A percentile compares a stretch with the other conserved stretches of the same genome.
These are phyloP conservation scores for Halcyon badia DNA, from an alignment of 2,797 vertebrate species.

Conservation along the genomic window DNA sequence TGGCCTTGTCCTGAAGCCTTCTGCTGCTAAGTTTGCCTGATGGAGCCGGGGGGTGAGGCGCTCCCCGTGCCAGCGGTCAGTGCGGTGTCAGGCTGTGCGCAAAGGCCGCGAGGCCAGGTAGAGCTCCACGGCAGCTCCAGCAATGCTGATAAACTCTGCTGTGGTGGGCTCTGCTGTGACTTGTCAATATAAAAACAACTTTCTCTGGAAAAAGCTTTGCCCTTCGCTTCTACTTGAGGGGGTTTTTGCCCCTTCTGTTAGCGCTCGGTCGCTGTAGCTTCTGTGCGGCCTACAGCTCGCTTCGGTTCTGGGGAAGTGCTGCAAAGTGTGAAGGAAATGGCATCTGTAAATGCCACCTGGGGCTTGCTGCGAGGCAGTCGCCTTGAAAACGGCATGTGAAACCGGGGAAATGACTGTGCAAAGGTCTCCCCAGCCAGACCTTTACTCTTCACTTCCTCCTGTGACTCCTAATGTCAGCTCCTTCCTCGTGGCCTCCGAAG, in stretches of 20 bases:
- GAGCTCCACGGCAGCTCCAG: not conserved
- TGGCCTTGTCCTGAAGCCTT: not conserved
- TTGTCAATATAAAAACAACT: accelerated
- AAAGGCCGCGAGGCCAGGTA: not conserved
- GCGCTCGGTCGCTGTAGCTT: not conserved
- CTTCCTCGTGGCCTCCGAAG: not conserved
- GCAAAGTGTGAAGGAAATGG: accelerated
- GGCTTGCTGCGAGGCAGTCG: not conserved
- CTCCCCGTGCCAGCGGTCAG: not conserved
- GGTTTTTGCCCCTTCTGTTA: not conserved
- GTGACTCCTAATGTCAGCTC: not conserved
- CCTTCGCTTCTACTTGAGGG: accelerated
- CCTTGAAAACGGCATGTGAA: not conserved
- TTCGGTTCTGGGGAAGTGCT: not conserved
- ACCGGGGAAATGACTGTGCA: not conserved
- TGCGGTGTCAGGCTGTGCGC: no score
- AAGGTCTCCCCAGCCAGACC: not conserved
- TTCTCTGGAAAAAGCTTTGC: not conserved
- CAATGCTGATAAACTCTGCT: not conserved
- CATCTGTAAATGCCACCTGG: not conserved
- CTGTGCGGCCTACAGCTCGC: not conserved
- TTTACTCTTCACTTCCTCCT: not conserved
- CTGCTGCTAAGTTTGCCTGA: accelerated
- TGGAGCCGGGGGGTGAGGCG: not conserved
- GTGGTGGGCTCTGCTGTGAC: not conserved